Conservation (phyloP, 2,888 invertebrate species). For the Euplexia lucipara region DNA sequence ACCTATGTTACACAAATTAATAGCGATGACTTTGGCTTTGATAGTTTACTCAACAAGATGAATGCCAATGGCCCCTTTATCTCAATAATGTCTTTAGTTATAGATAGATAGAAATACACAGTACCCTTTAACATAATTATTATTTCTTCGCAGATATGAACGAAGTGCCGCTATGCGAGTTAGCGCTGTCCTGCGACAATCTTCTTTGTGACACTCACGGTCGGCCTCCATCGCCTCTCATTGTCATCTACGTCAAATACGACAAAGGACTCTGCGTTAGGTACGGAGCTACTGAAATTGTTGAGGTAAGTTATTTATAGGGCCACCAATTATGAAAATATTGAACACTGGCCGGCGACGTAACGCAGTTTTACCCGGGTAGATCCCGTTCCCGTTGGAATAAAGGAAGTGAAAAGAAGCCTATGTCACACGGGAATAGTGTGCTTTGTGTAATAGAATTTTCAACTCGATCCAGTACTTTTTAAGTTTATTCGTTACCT, state of each 20-base stretch:
- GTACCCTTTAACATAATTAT: background rate
- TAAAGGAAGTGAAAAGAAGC: too few species aligned
- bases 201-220: conserved; percentile 96
- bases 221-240: conserved; percentile 95
- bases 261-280: conserved; percentile 94
- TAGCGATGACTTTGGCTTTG: background rate
- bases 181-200: conserved; percentile 97
- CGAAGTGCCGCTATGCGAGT: conserved; percentile 96
- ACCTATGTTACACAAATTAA: too few species aligned
- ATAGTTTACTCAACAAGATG: background rate
- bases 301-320: conserved; percentile 92
- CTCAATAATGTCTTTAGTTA: background rate
- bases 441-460: too few species aligned
- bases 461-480: too few species aligned
- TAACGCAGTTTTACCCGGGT: too few species aligned
- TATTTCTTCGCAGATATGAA: conserved; percentile 92
- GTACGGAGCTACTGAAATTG: conserved; percentile 96
- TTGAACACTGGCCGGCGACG: too few species aligned
- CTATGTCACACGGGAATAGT: too few species aligned
- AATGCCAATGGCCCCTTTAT: too few species aligned
- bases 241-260: conserved; percentile 93
- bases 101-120: too few species aligned
- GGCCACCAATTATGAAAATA: too few species aligned
- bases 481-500: too few species aligned
- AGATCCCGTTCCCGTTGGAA: too few species aligned